Conservation (phyloP, 2,888 invertebrate species). For the Dryococelus australis region DNA sequence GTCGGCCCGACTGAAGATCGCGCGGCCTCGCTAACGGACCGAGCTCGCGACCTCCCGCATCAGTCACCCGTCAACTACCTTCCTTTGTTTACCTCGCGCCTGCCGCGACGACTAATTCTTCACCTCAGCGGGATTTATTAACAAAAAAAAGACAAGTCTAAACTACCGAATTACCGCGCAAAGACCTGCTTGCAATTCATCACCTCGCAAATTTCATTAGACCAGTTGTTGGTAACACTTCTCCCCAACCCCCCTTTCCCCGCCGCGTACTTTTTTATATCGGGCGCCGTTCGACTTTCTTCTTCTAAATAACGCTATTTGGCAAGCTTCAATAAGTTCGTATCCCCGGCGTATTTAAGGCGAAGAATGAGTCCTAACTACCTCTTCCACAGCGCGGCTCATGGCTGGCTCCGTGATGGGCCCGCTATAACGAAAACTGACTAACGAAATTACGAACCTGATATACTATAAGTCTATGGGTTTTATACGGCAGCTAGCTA, state of each 20-base stretch:
- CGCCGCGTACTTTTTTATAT: not conserved
- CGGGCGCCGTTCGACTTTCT: slow-evolving; percentile 26
- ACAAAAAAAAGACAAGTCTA: not conserved
- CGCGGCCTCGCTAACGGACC: not conserved
- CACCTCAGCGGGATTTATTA: slow-evolving; percentile 26
- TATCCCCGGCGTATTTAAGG: slow-evolving; percentile 44
- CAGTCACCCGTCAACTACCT: not conserved
- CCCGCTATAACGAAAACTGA: slow-evolving; percentile 64
- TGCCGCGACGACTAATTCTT: slow-evolving; percentile 33
- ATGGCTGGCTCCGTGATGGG: slow-evolving; percentile 33
- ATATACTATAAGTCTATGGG: slow-evolving; percentile 41
- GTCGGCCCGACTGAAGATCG: slow-evolving; percentile 23
- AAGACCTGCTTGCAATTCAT: not conserved
- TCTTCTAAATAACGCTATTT: slow-evolving; percentile 43
- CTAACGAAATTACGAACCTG: slow-evolving; percentile 67
- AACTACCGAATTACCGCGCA: not conserved
- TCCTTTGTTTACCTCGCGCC: slow-evolving; percentile 27
- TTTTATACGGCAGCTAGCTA: slow-evolving; percentile 37
- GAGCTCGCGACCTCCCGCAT: too few relatives aligned
- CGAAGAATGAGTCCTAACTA: slow-evolving; percentile 42
- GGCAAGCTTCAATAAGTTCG: slow-evolving; percentile 41
- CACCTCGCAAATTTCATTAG: slow-evolving; percentile 37
- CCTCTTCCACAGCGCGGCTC: slow-evolving; percentile 25
- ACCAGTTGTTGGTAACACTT: slow-evolving; percentile 37
- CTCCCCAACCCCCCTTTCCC: not conserved